Evolutionary conservation across 92 coral and sea anemone species (phyloP), one percentile per base, ranked within the genome.

Genomic region (Pocillopora grandis): DNA sequence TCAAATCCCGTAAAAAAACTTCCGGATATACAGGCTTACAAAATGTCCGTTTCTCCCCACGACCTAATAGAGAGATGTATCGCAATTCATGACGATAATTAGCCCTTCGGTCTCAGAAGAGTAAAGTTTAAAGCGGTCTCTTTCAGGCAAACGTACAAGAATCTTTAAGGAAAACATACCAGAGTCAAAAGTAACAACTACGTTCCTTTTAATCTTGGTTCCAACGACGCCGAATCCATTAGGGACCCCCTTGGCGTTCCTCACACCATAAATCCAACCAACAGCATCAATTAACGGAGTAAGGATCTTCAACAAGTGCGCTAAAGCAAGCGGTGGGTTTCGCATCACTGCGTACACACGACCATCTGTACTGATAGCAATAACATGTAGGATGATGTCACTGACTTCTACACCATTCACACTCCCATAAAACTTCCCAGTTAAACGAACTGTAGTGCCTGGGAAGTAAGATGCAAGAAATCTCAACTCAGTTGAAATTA

Each of bases 161-260:
- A 27, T 59, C 62, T 12, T 59, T 59, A 59, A 59, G 13, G 62
- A 0, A 59, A 10, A 12, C 62, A 59, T 75, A 95, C 98, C 97
- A 68, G 98, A 78, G 72, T 90, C 95, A 84, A 96, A 96, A 18
- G 81, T 81, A 58, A 94, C 82, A 52, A 86, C 84, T 18, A 92
- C 92, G 57, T 83, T 89, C 75, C 99, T 95, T 36, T 85, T 77
- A 69, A 96, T 94, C 78, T 71, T 86, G 23, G 78, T 81, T 5
- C 99, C 98, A 37, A 92, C 84, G 15, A 94, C 83, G 56, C 80
- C 71, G 36, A 87, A 87, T n/a, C 99, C 99, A 66, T 89, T 92
- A 7, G 74, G 72, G n/a, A 86, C 66, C 7, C 82, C 91, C 48
- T 72, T 80, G 18, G 78, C 88, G 3, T 78, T 37, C 13, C 82